A percentile compares a stretch with the other conserved stretches of the same genome.
phyloP scores from a whole-genome alignment of 2,113 vertebrate genomes.

The Tangachromis dhanisi region DNA sequence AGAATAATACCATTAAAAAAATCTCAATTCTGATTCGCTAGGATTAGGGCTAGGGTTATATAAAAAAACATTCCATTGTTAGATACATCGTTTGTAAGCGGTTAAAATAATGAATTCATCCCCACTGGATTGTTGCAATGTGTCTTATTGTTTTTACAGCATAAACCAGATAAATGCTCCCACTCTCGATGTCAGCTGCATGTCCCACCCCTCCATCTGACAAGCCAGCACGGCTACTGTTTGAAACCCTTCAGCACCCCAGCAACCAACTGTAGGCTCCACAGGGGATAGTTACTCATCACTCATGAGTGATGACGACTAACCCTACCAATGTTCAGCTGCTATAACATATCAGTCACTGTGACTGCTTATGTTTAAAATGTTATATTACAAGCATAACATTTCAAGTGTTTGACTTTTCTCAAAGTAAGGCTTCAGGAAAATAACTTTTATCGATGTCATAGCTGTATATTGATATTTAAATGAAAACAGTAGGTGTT shows the following conservation, averaged over 20 bases:
- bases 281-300: not conserved
- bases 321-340: not conserved
- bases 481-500: not conserved
- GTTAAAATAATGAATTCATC: not conserved
- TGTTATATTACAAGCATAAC: not conserved
- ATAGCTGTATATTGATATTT: not conserved
- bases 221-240: not conserved
- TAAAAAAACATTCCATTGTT: not conserved
- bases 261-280: not conserved
- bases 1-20: not conserved
- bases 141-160: not conserved
- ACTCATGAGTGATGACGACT: not conserved
- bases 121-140: not conserved
- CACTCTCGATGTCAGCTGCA: not conserved
- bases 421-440: not conserved
- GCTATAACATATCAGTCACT: not conserved
- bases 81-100: not conserved
- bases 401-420: not conserved
- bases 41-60: not conserved
- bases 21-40: not conserved
- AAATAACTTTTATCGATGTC: not conserved
- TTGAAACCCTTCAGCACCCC: not conserved
- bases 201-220: not conserved
- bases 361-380: not conserved
- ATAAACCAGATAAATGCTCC: not conserved